phyloP scores from a whole-genome alignment of 1,140 invertebrate genomes.

The Chironomus striatipennis region DNA sequence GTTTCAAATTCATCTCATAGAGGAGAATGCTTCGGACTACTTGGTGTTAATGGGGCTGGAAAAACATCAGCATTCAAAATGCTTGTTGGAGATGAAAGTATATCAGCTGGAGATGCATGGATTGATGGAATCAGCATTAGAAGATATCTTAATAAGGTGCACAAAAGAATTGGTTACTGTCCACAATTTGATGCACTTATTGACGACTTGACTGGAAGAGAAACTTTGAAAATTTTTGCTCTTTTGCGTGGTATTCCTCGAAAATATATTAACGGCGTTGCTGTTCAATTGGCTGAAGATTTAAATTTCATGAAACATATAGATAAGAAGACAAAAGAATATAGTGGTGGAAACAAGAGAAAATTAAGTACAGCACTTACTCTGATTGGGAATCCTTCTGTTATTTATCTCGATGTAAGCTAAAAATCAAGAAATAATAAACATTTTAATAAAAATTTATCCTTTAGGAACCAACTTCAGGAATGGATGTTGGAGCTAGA shows the following conservation, averaged over 20 bases:
- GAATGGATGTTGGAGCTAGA: conserved; percentile 77
- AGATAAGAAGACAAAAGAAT: conserved; percentile 48
- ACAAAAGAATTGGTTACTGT: conserved; percentile 65
- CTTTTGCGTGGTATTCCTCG: conserved; percentile 59
- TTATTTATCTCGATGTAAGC: conserved; percentile 85
- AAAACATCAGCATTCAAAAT: conserved; percentile 87
- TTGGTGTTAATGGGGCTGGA: conserved; percentile 80
- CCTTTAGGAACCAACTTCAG: conserved; percentile 71
- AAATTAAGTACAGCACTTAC: conserved; percentile 91
- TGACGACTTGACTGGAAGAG: conserved; percentile 66
- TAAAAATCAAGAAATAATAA: too few relatives aligned
- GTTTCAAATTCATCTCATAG: conserved; percentile 35
- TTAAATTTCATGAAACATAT: conserved; percentile 43
- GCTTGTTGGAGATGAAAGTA: conserved; percentile 72
- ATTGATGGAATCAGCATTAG: conserved; percentile 47
- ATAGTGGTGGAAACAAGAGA: conserved; percentile 89
- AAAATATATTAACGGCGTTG: conserved; percentile 40
- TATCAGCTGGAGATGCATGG: conserved; percentile 44
- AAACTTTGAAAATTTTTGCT: conserved; percentile 67
- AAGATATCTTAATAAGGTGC: conserved; percentile 45
- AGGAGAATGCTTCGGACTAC: conserved; percentile 78
- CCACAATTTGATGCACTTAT: conserved; percentile 79
- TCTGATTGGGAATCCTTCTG: conserved; percentile 77
- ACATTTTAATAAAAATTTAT: too few relatives aligned
- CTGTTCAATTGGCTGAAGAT: conserved; percentile 38